Evolutionary conservation across 2,797 vertebrate species (phyloP).

Genomic region (Hapalemur alaotrensis): DNA sequence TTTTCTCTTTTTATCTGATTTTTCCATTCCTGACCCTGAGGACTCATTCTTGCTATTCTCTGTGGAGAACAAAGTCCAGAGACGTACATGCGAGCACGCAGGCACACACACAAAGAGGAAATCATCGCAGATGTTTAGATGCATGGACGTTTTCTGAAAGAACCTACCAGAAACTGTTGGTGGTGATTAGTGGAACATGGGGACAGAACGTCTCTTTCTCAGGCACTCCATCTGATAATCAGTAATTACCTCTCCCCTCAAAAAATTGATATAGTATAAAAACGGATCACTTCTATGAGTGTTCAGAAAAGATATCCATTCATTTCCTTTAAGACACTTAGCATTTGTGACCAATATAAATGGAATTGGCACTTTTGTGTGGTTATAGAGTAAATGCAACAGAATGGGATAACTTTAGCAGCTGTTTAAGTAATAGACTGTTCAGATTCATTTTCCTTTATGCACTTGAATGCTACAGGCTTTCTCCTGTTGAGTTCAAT

Average conservation of each 20-base stretch:
- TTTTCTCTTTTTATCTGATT: background rate
- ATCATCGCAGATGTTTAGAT: background rate
- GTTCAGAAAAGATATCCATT: background rate
- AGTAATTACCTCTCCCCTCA: background rate
- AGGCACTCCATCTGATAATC: background rate
- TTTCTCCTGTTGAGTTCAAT: background rate
- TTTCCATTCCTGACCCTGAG: background rate
- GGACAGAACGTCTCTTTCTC: background rate
- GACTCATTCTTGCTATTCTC: background rate
- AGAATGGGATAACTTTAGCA: background rate
- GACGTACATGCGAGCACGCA: rapidly evolving
- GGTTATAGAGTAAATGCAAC: background rate
- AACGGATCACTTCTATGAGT: background rate
- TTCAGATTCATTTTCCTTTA: background rate
- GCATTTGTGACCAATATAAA: background rate
- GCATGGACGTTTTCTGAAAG: background rate
- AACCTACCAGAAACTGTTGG: background rate
- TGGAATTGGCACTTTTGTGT: background rate
- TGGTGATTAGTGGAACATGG: background rate
- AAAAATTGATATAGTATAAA: conserved; percentile 10
- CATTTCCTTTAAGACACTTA: conserved; percentile 25
- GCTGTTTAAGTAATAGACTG: background rate
- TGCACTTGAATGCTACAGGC: background rate
- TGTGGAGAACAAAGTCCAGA: background rate
- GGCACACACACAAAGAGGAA: background rate